phyloP scores from a whole-genome alignment of 2,797 vertebrate genomes.

The Serranus cabrilla region DNA sequence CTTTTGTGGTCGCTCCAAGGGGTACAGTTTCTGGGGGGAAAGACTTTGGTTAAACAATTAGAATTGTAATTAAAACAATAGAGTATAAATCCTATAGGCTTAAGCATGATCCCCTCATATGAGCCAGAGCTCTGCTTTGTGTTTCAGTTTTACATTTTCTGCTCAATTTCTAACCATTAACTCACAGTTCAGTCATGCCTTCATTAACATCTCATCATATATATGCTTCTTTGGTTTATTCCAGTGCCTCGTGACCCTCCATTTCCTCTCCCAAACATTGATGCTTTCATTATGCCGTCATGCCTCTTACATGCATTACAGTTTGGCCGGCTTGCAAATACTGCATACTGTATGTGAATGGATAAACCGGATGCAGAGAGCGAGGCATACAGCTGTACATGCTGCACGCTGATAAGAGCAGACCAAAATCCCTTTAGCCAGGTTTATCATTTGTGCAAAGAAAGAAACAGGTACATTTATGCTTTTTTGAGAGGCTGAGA shows the following conservation, averaged over 20 bases:
- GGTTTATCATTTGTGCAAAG: constrained; percentile 38
- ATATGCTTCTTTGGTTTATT: neutral
- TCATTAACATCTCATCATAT: constrained; percentile 26
- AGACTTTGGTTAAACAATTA: neutral
- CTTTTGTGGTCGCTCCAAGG: neutral
- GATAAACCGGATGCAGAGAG: constrained; percentile 17
- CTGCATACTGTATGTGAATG: neutral
- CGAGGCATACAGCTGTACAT: constrained; percentile 12
- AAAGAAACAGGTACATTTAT: constrained; percentile 13
- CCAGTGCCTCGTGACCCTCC: neutral
- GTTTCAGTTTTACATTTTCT: constrained; percentile 16
- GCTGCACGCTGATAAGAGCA: constrained; percentile 46
- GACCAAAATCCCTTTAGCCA: constrained; percentile 31
- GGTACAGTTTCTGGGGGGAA: neutral
- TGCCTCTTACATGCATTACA: neutral
- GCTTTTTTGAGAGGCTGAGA: neutral
- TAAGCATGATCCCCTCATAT: constrained; percentile 18
- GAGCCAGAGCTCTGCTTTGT: constrained; percentile 9
- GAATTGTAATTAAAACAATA: constrained; percentile 30
- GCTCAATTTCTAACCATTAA: constrained; percentile 8
- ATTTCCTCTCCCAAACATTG: neutral
- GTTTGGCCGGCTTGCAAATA: constrained; percentile 9
- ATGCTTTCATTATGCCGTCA: neutral
- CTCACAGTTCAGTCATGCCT: neutral
- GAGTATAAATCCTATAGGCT: constrained; percentile 13